Evolutionary conservation across 2,797 vertebrate genomes (phyloP), one percentile per base, ranked within the genome.

Genomic region (Anguilla obscura): DNA sequence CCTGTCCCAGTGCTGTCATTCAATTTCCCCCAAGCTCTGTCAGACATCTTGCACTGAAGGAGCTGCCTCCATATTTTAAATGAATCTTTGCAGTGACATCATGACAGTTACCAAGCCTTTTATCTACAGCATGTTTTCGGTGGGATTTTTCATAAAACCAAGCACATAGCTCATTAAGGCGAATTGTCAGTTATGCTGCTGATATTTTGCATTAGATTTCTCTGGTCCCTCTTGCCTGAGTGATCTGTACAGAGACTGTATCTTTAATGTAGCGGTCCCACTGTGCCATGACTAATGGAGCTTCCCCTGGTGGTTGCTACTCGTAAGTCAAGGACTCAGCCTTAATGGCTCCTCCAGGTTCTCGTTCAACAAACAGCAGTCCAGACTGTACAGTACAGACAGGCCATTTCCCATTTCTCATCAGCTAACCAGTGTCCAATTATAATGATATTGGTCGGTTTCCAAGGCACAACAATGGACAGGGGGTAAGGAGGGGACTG

Each of bases 361-460:
- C 71, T 36, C 16, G 71, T 76, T 76, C 27, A 76, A 76, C 71
- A 16, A 76, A 36, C 30, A 14, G 27, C 2, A 18, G 71, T 3
- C 16, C 27, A 33, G 8, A 12, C 71, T 3, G 10, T 14, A 6
- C 10, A 16, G 27, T 36, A 36, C 14, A 10, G 30, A 76, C 71
- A 76, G 71, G n/a, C 71, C 21, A 27, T 69, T 27, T 27, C 63
- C 7, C 63, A 69, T 76, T 76, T 36, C 71, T 36, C 71, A 76
- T 33, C 71, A 76, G 71, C 71, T 76, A 76, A 76, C 71, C 10
- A 16, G 71, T 18, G 30, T 76, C 30, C 71, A 76, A 76, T 76
- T 33, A 76, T 33, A 36, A 76, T 33, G 30, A 76, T 33, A 36
- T 36, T 36, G 71, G 71, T 76, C 1, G 71, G 30, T 36, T 76